Evolutionary conservation across 2,888 invertebrate species (phyloP).

Genomic region (Bugulina stolonifera): DNA sequence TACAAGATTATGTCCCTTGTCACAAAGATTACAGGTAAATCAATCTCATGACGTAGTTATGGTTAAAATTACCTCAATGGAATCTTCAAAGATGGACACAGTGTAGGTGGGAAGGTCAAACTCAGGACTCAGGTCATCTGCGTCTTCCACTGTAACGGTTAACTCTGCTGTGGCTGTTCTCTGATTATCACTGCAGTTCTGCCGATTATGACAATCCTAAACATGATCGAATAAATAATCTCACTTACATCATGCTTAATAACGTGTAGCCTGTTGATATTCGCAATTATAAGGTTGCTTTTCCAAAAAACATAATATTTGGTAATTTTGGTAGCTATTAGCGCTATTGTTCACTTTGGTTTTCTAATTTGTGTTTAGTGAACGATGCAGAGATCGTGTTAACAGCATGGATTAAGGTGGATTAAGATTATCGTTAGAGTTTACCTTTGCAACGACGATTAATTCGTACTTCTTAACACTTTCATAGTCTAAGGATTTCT

Average conservation of each 20-base stretch:
- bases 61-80: not conserved
- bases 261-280: too few relatives aligned
- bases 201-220: conserved; percentile 12
- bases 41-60: not conserved
- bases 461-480: not conserved
- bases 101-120: conserved; percentile 1
- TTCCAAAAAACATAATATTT: too few relatives aligned
- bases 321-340: too few relatives aligned
- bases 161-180: not conserved
- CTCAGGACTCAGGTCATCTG: conserved; percentile 24
- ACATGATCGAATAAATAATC: too few relatives aligned
- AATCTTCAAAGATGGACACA: conserved; percentile 17
- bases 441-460: conserved; percentile 2
- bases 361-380: too few relatives aligned
- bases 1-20: too few relatives aligned
- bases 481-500: not conserved
- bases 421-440: not conserved
- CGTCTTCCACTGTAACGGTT: not conserved
- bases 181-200: not conserved
- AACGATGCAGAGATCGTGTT: too few relatives aligned
- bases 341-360: too few relatives aligned
- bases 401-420: too few relatives aligned
- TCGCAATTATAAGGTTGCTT: too few relatives aligned
- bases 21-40: not conserved
- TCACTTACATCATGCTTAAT: too few relatives aligned